Base-by-base conservation (phyloP, 2,113 vertebrate genomes). In the Chloroceryle aenea region DNA sequence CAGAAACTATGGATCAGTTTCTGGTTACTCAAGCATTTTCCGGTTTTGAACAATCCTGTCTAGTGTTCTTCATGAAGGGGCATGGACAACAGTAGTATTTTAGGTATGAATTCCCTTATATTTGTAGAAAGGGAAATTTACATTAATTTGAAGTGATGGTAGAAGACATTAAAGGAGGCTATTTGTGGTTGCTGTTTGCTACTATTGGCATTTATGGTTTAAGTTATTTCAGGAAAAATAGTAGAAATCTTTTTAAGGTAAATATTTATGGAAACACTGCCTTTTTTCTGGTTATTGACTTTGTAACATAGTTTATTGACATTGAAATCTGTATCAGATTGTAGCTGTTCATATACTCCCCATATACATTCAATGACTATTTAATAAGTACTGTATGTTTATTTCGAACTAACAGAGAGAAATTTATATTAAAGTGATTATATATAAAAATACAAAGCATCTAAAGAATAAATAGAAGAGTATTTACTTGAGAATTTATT, bases 1-100 rank as follows among this genome's bases (percentile, higher is more conserved):
- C 93, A 95, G 76, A 93, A 93, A 76, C 79, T 55, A 87, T 97
- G 96, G 97, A 97, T 98, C 96, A 95, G 95, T 97, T 98, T 98
- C 94, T 97, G 90, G 93, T 98, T 98, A 95, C 84, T 95, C 94
- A 95, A 94, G 94, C 95, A 75, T 95, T 97, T 92, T 89, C 77
- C 86, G 90, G 12, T 95, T 95, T 84, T 85, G 85, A 97, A 95
- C 92, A 97, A 96, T 85, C 85, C 97, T 97, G 97, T 95, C 97
- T 96, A 88, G 94, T 94, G 96, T 96, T 98, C 91, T 91, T 78
- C 94, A 85, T 95, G 92, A 97, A 96, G 96, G 89, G 93, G 30
- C 81, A 85, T 87, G 97, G 97, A 97, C 97, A 98, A 52, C 68
- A 90, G 55, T 83, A 90, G 66, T 79, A 83, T 95, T 97, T 98